phyloP scores from a whole-genome alignment of 2,888 invertebrate genomes.

The Dryobotodes eremita region DNA sequence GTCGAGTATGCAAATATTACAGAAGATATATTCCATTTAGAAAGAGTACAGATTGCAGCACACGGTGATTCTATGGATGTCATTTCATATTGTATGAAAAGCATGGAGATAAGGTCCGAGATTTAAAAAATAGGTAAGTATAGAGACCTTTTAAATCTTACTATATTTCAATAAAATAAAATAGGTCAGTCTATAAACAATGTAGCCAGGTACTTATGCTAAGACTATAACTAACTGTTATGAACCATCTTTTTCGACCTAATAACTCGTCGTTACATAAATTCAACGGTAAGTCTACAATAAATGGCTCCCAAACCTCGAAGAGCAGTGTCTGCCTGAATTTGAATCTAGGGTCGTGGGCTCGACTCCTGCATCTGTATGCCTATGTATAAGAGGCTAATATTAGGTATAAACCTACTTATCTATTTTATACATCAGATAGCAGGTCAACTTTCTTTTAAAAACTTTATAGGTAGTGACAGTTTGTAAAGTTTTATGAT shows the following conservation, averaged over 20 bases:
- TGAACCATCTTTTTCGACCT: slow-evolving; percentile 59
- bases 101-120: no score
- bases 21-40: slow-evolving; percentile 21
- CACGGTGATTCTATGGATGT: background rate
- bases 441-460: background rate
- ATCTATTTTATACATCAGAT: background rate
- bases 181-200: slow-evolving; percentile 2
- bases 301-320: slow-evolving; percentile 51
- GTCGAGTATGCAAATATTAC: slow-evolving; percentile 35
- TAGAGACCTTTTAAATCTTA: background rate
- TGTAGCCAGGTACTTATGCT: slow-evolving; percentile 24
- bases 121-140: background rate
- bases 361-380: background rate
- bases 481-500: background rate
- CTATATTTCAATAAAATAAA: slow-evolving; percentile 15
- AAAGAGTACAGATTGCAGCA: slow-evolving; percentile 7
- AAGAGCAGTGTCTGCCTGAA: slow-evolving; percentile 32
- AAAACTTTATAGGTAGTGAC: background rate
- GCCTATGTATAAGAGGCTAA: background rate
- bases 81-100: background rate
- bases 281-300: slow-evolving; percentile 55
- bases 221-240: slow-evolving; percentile 52
- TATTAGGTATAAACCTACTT: background rate
- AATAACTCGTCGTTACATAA: slow-evolving; percentile 59
- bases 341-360: slow-evolving; percentile 26